A percentile compares a stretch with the other conserved stretches of the same genome.
These are phyloP conservation scores for Anarsia innoxiella DNA, from an alignment of 2,888 invertebrate genomes.

Conservation along the genomic window DNA sequence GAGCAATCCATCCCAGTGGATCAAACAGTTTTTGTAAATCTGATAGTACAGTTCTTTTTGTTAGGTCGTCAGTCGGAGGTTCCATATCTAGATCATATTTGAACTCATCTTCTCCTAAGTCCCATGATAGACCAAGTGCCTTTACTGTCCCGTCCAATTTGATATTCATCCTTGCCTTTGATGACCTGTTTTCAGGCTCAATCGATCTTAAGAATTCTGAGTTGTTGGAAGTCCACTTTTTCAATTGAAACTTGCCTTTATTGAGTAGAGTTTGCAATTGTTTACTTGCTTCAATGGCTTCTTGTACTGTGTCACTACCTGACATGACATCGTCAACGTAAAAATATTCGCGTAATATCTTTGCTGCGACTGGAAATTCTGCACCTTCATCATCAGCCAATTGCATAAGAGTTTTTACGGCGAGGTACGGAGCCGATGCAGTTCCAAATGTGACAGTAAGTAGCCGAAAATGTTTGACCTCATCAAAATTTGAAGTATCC, in stretches of 20 bases:
- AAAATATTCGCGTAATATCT: slow-evolving; percentile 7
- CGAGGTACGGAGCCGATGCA: slow-evolving; percentile 17
- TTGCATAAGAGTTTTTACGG: slow-evolving; percentile 14
- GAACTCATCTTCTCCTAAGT: slow-evolving; percentile 16
- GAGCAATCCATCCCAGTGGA: slow-evolving; percentile 22
- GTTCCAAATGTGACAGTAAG: slow-evolving; percentile 19
- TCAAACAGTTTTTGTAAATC: slow-evolving; percentile 19
- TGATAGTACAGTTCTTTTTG: slow-evolving; percentile 20
- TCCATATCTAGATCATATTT: slow-evolving; percentile 18
- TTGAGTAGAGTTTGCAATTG: slow-evolving; percentile 22
- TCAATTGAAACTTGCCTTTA: slow-evolving; percentile 17
- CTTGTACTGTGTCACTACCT: slow-evolving; percentile 19
- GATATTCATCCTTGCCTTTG: too few species aligned
- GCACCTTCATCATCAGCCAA: slow-evolving; percentile 14
- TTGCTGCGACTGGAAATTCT: slow-evolving; percentile 14
- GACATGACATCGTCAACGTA: slow-evolving; percentile 23
- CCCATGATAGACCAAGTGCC: slow-evolving; percentile 23
- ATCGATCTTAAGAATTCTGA: slow-evolving; percentile 11
- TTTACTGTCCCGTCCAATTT: slow-evolving; percentile 17
- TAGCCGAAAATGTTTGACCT: slow-evolving; percentile 18
- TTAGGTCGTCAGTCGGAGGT: slow-evolving; percentile 7
- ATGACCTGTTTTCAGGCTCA: too few species aligned
- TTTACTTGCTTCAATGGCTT: slow-evolving; percentile 15
- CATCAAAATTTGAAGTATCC: slow-evolving; percentile 3
- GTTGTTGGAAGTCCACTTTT: slow-evolving; percentile 20